Percentiles rank a stretch among this genome's conserved stretches.
Evolutionary conservation across 2,888 invertebrate genomes (phyloP).

Genomic region (Andrena bucephala): DNA sequence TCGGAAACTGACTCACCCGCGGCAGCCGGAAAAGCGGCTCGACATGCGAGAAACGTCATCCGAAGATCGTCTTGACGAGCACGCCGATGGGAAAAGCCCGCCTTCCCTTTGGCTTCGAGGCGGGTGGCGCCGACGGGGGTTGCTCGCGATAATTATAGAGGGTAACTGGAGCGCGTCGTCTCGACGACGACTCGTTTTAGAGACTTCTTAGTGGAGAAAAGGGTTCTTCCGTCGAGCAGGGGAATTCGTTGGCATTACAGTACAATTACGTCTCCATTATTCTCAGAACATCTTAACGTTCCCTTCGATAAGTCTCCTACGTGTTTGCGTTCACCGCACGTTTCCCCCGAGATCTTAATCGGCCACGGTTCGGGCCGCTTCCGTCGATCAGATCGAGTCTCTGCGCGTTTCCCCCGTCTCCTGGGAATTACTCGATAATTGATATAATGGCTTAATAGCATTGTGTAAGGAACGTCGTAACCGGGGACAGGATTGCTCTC

Average conservation of each 20-base stretch:
- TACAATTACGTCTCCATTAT: not conserved
- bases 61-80: not conserved
- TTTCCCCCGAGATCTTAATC: conserved; percentile 1
- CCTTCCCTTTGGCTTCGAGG: not conserved
- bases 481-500: conserved; percentile 41
- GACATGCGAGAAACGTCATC: not conserved
- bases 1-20: conserved; percentile 55
- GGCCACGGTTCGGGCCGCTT: not conserved
- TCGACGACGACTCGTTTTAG: conserved; percentile 22
- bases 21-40: not conserved
- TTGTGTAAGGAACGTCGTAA: conserved; percentile 32
- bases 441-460: conserved; percentile 33
- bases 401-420: conserved; percentile 17
- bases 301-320: not conserved
- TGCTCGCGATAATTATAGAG: conserved; percentile 65
- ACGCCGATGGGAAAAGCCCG: not conserved
- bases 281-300: not conserved
- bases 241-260: not conserved
- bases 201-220: not conserved
- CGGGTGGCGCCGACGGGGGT: conserved; percentile 36
- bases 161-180: conserved; percentile 67
- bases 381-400: not conserved
- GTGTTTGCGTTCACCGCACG: not conserved
- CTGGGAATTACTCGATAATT: conserved; percentile 25
- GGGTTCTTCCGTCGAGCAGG: too few species aligned